Conservation (phyloP, 2,888 invertebrate genomes). For the Apamea monoglypha region DNA sequence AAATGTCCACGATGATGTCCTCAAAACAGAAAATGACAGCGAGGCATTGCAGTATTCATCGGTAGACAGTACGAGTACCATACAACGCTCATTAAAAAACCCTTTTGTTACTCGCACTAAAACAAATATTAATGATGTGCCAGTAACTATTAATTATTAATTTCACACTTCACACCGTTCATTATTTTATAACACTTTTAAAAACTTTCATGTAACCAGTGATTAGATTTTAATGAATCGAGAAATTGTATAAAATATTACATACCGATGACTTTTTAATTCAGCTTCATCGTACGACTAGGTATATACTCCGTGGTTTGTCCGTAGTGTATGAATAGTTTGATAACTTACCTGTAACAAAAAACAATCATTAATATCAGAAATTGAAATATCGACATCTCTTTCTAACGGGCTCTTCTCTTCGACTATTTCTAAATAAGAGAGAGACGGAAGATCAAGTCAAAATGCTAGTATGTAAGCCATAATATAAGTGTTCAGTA, state of each 20-base stretch:
- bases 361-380: slow-evolving; percentile 2
- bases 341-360: slow-evolving; percentile 32
- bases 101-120: neutral
- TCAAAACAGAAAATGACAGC: neutral
- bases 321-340: neutral
- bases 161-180: slow-evolving; percentile 18
- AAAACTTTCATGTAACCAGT: neutral
- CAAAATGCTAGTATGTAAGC: neutral
- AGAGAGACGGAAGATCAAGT: neutral
- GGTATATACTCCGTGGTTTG: neutral
- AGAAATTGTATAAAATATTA: slow-evolving; percentile 12
- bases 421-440: no score
- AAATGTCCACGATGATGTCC: neutral
- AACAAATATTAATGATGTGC: neutral
- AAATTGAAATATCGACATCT: neutral
- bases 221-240: slow-evolving; percentile 13
- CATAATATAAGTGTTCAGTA: neutral
- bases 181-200: neutral
- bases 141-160: neutral
- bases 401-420: neutral
- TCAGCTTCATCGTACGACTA: neutral
- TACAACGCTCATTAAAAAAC: neutral
- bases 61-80: neutral
- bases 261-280: slow-evolving; percentile 6
- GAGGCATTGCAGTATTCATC: neutral